Conservation (phyloP, 2,888 invertebrate species). For the Pediacus dermestoides region DNA sequence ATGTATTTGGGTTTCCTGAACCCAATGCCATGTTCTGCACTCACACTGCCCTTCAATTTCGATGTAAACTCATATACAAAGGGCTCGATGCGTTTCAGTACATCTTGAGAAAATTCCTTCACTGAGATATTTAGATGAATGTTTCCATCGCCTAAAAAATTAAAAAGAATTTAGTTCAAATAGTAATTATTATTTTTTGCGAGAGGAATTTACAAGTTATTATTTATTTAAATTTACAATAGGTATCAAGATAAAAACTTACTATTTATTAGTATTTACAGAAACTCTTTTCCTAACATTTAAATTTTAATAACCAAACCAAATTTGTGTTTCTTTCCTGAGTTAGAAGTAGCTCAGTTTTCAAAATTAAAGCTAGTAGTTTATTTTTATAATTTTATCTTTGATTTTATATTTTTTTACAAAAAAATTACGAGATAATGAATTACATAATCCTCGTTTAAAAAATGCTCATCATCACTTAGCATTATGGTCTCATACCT, state of each 20-base stretch:
- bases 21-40: slow-evolving; percentile 97
- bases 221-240: too few species aligned
- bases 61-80: slow-evolving; percentile 88
- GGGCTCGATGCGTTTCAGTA: slow-evolving; percentile 73
- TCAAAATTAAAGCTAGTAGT: too few species aligned
- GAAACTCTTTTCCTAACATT: too few species aligned
- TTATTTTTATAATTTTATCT: too few species aligned
- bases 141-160: slow-evolving; percentile 80
- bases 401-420: slow-evolving; percentile 5
- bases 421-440: slow-evolving; percentile 1
- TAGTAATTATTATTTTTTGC: too few species aligned
- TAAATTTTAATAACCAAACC: too few species aligned
- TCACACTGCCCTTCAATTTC: slow-evolving; percentile 78
- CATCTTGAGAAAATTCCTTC: slow-evolving; percentile 60
- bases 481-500: slow-evolving; percentile 28
- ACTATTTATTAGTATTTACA: too few species aligned
- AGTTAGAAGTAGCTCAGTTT: too few species aligned
- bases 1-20: slow-evolving; percentile 82
- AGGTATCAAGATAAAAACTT: too few species aligned
- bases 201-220: too few species aligned
- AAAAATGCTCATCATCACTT: slow-evolving; percentile 4
- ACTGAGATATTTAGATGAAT: slow-evolving; percentile 87
- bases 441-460: too few species aligned
- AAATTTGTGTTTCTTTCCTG: too few species aligned
- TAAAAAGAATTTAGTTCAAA: slow-evolving; percentile 9